Evolutionary conservation across 2,113 vertebrate species (phyloP), one percentile per base, ranked within the genome.

Genomic region (Tenebrosternarchus preto): DNA sequence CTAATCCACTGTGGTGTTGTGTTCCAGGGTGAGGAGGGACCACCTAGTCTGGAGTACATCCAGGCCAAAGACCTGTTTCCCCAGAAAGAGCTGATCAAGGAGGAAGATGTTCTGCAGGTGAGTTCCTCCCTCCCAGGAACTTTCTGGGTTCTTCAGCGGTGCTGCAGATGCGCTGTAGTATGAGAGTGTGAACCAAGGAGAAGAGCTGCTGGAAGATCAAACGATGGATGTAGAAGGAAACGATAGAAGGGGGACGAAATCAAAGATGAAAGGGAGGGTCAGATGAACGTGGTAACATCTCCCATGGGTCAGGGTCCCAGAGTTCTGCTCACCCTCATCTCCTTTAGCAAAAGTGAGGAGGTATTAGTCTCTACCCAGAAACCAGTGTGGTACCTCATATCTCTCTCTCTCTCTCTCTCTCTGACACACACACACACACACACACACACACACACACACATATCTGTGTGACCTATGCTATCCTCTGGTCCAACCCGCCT

Each of bases 31-130:
- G 98, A 99, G 92, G 98, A 99, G 83, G 97, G 96, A 78, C 97
- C 97, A 87, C 97, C 97, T 92, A 99, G 97, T 94, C 95, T 99
- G 96, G 98, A 99, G 93, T 99, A 99, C 87, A 99, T 99, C 92
- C 97, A 99, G 94, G 96, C 98, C 88, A 99, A 98, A 93, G 98
- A 99, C 90, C 93, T 99, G 90, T 99, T 99, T 85, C 98, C 98
- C 87, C 96, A 95, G 2, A 98, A 98, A 92, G 97, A 99, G 88
- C 95, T 99, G 83, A 91, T 99, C 80, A 99, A 98, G 91, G 98
- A 99, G 85, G 98, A 99, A 88, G 97, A 98, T 64, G 95, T 93
- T 77, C 90, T 99, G 86, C 98, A 99, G 96, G 98, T 99, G 61
- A 84, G 84, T 24, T 25, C 15, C 29, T 1, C 43, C 43, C 8